Percentiles rank a stretch among this genome's conserved stretches.
Evolutionary conservation across 2,113 vertebrate genomes (phyloP).

Genomic region (Saimiri boliviensis): DNA sequence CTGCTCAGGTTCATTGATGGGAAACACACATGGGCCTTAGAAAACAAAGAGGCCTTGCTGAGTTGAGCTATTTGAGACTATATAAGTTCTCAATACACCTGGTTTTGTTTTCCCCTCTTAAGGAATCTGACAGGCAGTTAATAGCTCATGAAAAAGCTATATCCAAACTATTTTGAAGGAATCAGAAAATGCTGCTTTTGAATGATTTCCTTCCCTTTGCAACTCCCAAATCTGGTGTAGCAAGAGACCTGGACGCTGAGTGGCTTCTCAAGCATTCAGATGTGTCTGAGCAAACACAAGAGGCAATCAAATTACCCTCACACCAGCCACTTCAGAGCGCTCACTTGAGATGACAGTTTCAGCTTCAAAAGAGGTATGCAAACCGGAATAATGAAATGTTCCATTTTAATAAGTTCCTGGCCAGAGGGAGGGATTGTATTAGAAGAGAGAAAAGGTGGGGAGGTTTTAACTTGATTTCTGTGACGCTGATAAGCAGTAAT

Average conservation of each 20-base stretch:
- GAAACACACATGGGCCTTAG: neutral
- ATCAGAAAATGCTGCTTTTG: constrained; percentile 53
- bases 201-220: constrained; percentile 61
- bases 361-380: constrained; percentile 76
- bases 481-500: constrained; percentile 84
- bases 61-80: constrained; percentile 15
- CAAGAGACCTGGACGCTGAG: constrained; percentile 64
- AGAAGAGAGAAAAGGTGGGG: constrained; percentile 78
- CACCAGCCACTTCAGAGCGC: constrained; percentile 66
- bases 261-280: constrained; percentile 56
- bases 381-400: constrained; percentile 82
- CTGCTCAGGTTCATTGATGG: neutral
- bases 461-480: constrained; percentile 83
- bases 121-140: constrained; percentile 63
- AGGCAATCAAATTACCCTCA: constrained; percentile 61
- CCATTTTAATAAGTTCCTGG: constrained; percentile 82
- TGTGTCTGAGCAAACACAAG: constrained; percentile 74
- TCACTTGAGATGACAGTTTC: constrained; percentile 69
- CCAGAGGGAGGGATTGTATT: constrained; percentile 75
- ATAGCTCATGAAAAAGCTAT: constrained; percentile 62
- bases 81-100: constrained; percentile 57
- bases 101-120: constrained; percentile 72
- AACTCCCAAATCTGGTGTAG: constrained; percentile 50
- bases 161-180: constrained; percentile 49
- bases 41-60: constrained; percentile 13